Conservation (phyloP, 2,113 vertebrate species). For the Syngnathus typhle region DNA sequence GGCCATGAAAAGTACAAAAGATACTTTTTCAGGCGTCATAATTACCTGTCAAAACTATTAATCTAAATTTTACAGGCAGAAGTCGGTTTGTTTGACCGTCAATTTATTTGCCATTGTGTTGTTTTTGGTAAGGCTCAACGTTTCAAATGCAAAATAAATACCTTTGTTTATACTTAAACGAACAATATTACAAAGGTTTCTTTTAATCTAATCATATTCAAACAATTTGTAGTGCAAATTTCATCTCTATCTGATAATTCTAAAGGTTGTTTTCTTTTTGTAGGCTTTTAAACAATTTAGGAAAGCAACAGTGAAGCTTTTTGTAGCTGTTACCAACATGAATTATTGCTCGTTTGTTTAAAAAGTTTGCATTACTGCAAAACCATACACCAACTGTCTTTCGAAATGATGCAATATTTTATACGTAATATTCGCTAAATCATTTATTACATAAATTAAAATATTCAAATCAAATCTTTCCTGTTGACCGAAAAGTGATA, state of each 20-base stretch:
- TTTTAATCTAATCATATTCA: not conserved
- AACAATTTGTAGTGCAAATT: not conserved
- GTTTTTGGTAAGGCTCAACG: not conserved
- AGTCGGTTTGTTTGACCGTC: not conserved
- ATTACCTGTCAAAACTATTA: not conserved
- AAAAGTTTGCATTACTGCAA: not conserved
- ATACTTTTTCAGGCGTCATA: not conserved
- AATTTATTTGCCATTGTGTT: not conserved
- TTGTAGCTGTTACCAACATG: not conserved
- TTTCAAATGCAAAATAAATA: too few relatives aligned
- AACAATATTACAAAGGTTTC: not conserved
- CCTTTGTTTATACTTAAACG: not conserved
- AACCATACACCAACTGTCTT: not conserved
- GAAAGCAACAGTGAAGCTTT: not conserved
- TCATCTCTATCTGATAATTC: not conserved
- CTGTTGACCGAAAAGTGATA: not conserved
- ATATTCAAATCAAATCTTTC: not conserved
- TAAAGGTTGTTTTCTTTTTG: not conserved
- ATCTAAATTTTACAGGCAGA: not conserved
- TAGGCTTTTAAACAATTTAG: not conserved
- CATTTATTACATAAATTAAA: not conserved
- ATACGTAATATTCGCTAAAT: not conserved
- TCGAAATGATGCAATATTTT: not conserved
- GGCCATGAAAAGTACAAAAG: not conserved
- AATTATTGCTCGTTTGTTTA: not conserved